Conservation (phyloP, 2,113 vertebrate genomes). For the Onychostoma macrolepis region DNA sequence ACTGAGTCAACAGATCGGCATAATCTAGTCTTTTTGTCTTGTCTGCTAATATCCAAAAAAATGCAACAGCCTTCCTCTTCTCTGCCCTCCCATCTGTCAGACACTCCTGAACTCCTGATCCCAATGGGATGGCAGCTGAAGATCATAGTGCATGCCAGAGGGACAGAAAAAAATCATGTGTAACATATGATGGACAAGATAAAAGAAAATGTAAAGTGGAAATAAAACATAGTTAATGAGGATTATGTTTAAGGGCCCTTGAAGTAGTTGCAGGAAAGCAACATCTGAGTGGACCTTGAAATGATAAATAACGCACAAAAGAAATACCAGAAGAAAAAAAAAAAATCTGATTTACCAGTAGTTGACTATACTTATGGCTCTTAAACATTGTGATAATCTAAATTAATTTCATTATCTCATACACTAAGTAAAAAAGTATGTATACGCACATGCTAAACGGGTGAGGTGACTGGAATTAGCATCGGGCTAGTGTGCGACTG, state of each 20-base stretch:
- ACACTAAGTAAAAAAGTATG: background rate
- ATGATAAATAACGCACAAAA: background rate
- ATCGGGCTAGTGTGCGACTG: constrained; percentile 37
- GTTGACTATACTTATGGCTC: background rate
- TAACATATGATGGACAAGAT: background rate
- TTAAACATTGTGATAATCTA: background rate
- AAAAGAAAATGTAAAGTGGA: background rate
- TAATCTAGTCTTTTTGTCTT: constrained; percentile 9
- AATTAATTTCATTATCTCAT: background rate
- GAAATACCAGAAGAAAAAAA: background rate
- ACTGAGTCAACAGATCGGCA: background rate
- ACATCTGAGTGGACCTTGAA: background rate
- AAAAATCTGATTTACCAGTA: background rate
- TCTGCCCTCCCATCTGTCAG: constrained; percentile 62
- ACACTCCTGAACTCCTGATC: constrained; percentile 35
- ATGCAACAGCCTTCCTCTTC: constrained; percentile 61
- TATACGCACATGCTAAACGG: background rate
- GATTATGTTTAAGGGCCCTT: background rate
- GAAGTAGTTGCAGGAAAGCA: background rate
- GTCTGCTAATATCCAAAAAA: constrained; percentile 59
- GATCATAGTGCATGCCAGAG: background rate
- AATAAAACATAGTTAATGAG: background rate
- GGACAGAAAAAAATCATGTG: constrained; percentile 7
- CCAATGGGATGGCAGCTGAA: constrained; percentile 42
- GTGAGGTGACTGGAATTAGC: constrained; percentile 52